A percentile compares a stretch with the other conserved stretches of the same genome.
These are phyloP conservation scores for Metellina segmentata DNA, from an alignment of 2,888 invertebrate species.

Conservation along the genomic window DNA sequence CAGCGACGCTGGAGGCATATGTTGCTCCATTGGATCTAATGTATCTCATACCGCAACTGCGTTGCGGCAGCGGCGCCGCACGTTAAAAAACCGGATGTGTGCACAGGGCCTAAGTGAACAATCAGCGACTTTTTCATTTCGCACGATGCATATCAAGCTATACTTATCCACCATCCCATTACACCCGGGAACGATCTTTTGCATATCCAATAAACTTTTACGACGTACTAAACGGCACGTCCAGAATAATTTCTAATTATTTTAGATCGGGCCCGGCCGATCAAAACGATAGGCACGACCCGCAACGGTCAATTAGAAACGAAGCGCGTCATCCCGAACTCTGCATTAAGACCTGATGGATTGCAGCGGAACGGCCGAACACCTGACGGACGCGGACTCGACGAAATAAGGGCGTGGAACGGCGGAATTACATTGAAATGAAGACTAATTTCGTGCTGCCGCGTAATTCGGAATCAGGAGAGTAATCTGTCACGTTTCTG, in stretches of 20 bases:
- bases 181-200: background rate
- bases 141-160: no score
- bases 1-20: no score
- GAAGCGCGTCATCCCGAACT: background rate
- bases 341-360: slow-evolving; percentile 16
- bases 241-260: slow-evolving; percentile 13
- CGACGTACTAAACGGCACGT: background rate
- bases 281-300: background rate
- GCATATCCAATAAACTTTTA: background rate
- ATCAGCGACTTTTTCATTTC: no score
- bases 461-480: slow-evolving; percentile 21
- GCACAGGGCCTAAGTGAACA: no score
- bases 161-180: no score
- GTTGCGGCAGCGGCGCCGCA: no score
- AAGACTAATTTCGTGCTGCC: slow-evolving; percentile 9
- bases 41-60: no score
- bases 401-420: slow-evolving; percentile 38
- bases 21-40: no score
- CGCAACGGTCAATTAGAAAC: background rate
- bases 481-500: slow-evolving; percentile 15
- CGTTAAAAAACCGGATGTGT: no score
- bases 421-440: slow-evolving; percentile 17
- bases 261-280: background rate
- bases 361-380: background rate
- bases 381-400: background rate